Evolutionary conservation across 2,797 vertebrate species (phyloP).

Genomic region (Sphenopsis melanotis): DNA sequence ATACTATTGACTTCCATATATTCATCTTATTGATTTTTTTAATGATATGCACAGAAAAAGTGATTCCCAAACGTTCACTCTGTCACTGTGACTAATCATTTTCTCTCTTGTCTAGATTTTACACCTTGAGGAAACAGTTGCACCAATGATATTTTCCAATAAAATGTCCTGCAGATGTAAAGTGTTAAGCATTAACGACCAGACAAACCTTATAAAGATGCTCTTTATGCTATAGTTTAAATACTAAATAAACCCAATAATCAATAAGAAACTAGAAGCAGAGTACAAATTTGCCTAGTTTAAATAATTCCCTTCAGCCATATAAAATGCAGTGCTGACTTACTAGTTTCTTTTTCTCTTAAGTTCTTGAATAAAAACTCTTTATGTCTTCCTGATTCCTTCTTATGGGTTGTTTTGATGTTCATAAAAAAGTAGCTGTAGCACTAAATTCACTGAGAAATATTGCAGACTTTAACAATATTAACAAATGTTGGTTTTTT

Average conservation of each 20-base stretch:
- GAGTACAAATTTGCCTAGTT: slow-evolving; percentile 2
- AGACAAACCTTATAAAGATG: slow-evolving; percentile 40
- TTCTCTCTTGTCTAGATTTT: slow-evolving; percentile 77
- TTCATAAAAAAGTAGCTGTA: background rate
- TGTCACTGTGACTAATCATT: slow-evolving; percentile 87
- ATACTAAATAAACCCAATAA: slow-evolving; percentile 52
- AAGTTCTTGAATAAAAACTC: background rate
- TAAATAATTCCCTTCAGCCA: background rate
- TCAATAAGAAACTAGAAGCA: background rate
- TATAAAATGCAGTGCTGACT: background rate
- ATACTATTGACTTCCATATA: slow-evolving; percentile 73
- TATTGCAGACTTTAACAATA: background rate
- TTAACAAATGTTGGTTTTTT: background rate
- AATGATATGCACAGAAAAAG: slow-evolving; percentile 89
- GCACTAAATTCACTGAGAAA: background rate
- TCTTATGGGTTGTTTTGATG: background rate
- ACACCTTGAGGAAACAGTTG: slow-evolving; percentile 76
- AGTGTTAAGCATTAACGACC: slow-evolving; percentile 27
- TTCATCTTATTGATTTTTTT: slow-evolving; percentile 87
- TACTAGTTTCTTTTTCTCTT: background rate
- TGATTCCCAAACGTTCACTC: slow-evolving; percentile 83
- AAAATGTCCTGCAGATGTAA: slow-evolving; percentile 68
- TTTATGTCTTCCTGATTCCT: background rate
- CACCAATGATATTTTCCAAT: slow-evolving; percentile 77
- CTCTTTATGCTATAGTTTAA: background rate